Percentiles rank a stretch among this genome's conserved stretches.
These are phyloP conservation scores for Balaeniceps rex DNA, from an alignment of 2,113 vertebrate species.

Conservation along the genomic window DNA sequence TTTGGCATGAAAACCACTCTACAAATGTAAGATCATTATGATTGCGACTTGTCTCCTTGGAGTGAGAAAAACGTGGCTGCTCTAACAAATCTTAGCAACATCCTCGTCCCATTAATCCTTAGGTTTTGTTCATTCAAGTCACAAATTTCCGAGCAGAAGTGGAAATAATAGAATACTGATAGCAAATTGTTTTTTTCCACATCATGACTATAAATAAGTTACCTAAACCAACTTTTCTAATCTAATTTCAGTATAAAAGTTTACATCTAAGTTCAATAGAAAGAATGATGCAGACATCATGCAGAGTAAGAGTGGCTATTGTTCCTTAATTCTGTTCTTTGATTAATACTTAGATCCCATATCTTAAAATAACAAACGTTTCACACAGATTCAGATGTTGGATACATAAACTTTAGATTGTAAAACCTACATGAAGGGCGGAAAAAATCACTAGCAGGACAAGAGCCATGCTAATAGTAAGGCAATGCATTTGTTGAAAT, in stretches of 20 bases:
- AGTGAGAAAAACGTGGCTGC: background rate
- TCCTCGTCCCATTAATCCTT: background rate
- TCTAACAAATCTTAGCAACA: slow-evolving; percentile 5
- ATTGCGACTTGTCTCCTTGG: background rate
- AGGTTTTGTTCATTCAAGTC: slow-evolving; percentile 52
- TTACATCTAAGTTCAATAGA: slow-evolving; percentile 24
- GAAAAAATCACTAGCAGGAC: background rate
- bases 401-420: background rate
- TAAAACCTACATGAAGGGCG: background rate
- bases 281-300: slow-evolving; percentile 11
- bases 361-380: background rate
- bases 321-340: slow-evolving; percentile 22
- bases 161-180: slow-evolving; percentile 44
- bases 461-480: background rate
- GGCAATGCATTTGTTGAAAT: background rate
- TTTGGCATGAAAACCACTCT: background rate
- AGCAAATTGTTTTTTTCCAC: slow-evolving; percentile 36
- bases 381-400: background rate
- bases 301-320: slow-evolving; percentile 5
- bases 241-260: slow-evolving; percentile 17
- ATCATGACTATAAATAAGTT: slow-evolving; percentile 44
- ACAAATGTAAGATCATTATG: background rate
- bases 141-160: slow-evolving; percentile 43
- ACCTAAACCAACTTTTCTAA: slow-evolving; percentile 50
- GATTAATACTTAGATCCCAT: background rate